These are phyloP conservation scores for Cremastobaeus sp. DNA, from an alignment of 2,888 invertebrate species.

Conservation along the genomic window DNA sequence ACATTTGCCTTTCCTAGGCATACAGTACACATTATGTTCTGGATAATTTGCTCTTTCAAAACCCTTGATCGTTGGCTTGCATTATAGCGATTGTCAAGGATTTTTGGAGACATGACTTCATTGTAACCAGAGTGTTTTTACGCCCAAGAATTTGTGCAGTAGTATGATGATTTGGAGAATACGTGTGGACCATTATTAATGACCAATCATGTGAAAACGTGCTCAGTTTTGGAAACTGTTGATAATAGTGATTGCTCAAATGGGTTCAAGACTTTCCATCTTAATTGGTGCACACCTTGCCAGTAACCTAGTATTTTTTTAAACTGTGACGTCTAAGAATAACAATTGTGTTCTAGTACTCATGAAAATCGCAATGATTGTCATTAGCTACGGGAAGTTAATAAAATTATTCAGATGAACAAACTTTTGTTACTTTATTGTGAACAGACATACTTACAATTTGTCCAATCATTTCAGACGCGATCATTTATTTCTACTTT, in stretches of 20 bases:
- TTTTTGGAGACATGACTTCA: too few species aligned
- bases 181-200: too few species aligned
- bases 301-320: constrained; percentile 11
- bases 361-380: constrained; percentile 12
- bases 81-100: too few species aligned
- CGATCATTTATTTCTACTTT: neutral
- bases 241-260: neutral
- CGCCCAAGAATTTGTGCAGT: too few species aligned
- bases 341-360: constrained; percentile 18
- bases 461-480: too few species aligned
- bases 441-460: neutral
- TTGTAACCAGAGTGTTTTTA: too few species aligned
- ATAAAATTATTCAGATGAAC: constrained; percentile 14
- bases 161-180: too few species aligned
- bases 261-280: constrained; percentile 1
- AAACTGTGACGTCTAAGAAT: constrained; percentile 5
- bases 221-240: neutral
- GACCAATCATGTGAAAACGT: too few species aligned
- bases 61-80: too few species aligned
- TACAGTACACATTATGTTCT: neutral
- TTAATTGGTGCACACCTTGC: constrained; percentile 4
- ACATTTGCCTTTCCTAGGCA: neutral
- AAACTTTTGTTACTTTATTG: neutral
- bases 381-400: constrained; percentile 18
- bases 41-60: too few species aligned